Evolutionary conservation across 2,797 vertebrate species (phyloP).

Genomic region (Thaleichthys pacificus): DNA sequence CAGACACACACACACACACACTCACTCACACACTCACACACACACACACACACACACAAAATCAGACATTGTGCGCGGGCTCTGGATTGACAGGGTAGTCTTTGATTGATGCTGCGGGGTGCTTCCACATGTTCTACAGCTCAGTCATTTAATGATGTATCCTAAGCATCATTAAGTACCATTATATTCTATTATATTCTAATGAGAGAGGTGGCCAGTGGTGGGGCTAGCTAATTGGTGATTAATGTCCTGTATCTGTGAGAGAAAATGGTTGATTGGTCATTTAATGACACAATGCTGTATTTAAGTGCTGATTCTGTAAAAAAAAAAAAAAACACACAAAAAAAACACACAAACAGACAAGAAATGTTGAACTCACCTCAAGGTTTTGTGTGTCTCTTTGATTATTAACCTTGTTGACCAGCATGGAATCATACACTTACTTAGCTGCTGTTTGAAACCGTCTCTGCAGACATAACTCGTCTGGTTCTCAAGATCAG

Average conservation of each 20-base stretch:
- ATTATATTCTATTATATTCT: slow-evolving; percentile 98
- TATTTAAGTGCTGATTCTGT: slow-evolving; percentile 92
- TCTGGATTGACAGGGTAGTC: slow-evolving; percentile 71
- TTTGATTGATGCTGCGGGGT: slow-evolving; percentile 79
- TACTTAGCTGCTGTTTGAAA: slow-evolving; percentile 57
- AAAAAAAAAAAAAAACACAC: slow-evolving; percentile 71
- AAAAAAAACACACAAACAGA: slow-evolving; percentile 70
- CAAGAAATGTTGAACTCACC: slow-evolving; percentile 67
- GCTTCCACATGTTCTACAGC: slow-evolving; percentile 79
- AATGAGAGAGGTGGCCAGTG: slow-evolving; percentile 92
- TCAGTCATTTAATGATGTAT: slow-evolving; percentile 83
- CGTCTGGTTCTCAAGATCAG: slow-evolving; percentile 76
- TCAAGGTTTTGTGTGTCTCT: background rate
- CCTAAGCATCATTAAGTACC: slow-evolving; percentile 97
- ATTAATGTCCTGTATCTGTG: slow-evolving; percentile 99
- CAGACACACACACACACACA: background rate
- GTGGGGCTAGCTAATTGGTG: slow-evolving; percentile 97
- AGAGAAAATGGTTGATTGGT: slow-evolving; percentile 91
- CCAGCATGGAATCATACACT: slow-evolving; percentile 53
- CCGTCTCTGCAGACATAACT: slow-evolving; percentile 73
- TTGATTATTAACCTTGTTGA: background rate
- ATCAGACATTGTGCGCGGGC: background rate
- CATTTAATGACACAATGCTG: slow-evolving; percentile 91
- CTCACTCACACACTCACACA: slow-evolving; percentile 9
- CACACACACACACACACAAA: slow-evolving; percentile 2